A percentile compares a stretch with the other conserved stretches of the same genome.
Evolutionary conservation across 2,888 invertebrate species (phyloP).

Genomic region (Beris morrisii): DNA sequence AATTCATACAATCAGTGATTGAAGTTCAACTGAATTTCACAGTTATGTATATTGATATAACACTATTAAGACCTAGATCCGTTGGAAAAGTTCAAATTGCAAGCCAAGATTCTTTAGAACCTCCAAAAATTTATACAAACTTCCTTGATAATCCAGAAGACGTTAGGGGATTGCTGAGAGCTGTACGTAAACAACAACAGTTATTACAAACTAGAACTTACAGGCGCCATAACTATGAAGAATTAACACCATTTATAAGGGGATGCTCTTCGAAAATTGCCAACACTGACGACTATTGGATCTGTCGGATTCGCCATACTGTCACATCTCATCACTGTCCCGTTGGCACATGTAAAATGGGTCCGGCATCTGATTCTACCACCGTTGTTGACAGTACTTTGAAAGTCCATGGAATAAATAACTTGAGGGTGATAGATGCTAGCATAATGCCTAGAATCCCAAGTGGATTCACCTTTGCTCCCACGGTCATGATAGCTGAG

Average conservation of each 20-base stretch:
- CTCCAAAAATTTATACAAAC: slow-evolving; percentile 65
- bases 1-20: not conserved
- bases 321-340: slow-evolving; percentile 78
- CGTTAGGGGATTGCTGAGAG: slow-evolving; percentile 56
- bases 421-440: slow-evolving; percentile 65
- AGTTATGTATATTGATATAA: slow-evolving; percentile 52
- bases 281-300: slow-evolving; percentile 70
- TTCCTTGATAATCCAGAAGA: slow-evolving; percentile 64
- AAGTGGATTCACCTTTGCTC: slow-evolving; percentile 65
- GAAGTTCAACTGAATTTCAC: not conserved
- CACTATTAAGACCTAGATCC: slow-evolving; percentile 59
- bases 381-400: slow-evolving; percentile 63
- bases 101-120: slow-evolving; percentile 61
- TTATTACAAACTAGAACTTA: slow-evolving; percentile 56
- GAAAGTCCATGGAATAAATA: slow-evolving; percentile 59
- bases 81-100: slow-evolving; percentile 60
- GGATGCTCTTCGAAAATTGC: slow-evolving; percentile 45
- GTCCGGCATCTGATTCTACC: slow-evolving; percentile 55
- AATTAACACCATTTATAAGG: slow-evolving; percentile 54
- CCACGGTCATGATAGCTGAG: slow-evolving; percentile 67
- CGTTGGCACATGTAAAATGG: slow-evolving; percentile 67
- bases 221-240: slow-evolving; percentile 50
- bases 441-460: slow-evolving; percentile 68
- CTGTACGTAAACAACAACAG: slow-evolving; percentile 52
- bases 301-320: slow-evolving; percentile 78